Evolutionary conservation across 2,797 vertebrate genomes (phyloP).

Genomic region (Halcyon smyrnensis): DNA sequence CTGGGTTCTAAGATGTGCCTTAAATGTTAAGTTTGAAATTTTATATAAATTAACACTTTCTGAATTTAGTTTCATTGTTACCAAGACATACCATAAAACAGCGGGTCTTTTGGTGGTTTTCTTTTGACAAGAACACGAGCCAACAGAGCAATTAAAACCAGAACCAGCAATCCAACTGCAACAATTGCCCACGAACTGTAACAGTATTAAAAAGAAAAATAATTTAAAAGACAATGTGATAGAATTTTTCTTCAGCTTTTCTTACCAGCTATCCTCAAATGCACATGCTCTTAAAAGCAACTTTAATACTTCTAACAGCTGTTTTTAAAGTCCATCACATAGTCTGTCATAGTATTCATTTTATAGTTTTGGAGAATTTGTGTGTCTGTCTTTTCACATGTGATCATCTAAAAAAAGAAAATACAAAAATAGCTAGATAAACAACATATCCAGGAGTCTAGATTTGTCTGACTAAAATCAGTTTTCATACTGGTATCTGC

Average conservation of each 20-base stretch:
- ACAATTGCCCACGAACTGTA: constrained; percentile 85
- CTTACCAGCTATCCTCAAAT: background rate
- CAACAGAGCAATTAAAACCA: constrained; percentile 81
- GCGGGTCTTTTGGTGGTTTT: constrained; percentile 87
- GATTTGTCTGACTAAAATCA: background rate
- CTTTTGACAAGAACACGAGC: constrained; percentile 83
- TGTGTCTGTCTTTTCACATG: background rate
- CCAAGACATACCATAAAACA: constrained; percentile 87
- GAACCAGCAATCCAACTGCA: constrained; percentile 80
- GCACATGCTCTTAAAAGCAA: background rate
- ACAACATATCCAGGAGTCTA: constrained; percentile 18
- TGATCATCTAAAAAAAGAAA: constrained; percentile 29
- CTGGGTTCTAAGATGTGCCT: background rate
- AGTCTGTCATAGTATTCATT: background rate
- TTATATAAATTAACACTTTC: background rate
- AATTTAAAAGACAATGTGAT: background rate
- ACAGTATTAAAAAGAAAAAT: background rate
- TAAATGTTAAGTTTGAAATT: background rate
- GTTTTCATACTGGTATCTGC: background rate
- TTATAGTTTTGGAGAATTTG: constrained; percentile 5
- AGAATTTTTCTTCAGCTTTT: background rate
- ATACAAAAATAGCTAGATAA: constrained; percentile 22
- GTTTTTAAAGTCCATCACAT: background rate
- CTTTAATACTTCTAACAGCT: background rate
- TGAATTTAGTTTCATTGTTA: background rate